Percentiles rank a stretch among this genome's conserved stretches.
phyloP scores from a whole-genome alignment of 2,113 vertebrate species.

The Scomber japonicus region DNA sequence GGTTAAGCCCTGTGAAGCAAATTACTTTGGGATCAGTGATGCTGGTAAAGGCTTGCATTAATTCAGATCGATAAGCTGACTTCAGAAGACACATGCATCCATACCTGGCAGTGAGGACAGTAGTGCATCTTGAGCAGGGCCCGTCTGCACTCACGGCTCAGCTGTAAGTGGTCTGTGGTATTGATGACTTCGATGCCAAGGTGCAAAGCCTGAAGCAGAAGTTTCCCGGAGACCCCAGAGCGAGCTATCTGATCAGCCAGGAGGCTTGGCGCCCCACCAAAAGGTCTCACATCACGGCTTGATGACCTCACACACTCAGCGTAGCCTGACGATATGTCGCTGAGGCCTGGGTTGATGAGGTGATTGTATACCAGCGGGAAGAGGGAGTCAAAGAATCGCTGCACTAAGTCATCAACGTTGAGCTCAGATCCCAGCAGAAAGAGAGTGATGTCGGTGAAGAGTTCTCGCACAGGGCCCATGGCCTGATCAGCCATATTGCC shows the following conservation, averaged over 20 bases:
- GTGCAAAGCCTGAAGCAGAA: conserved; percentile 91
- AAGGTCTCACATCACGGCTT: conserved; percentile 81
- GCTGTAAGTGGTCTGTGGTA: conserved; percentile 89
- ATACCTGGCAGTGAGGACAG: conserved; percentile 89
- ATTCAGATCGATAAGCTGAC: conserved; percentile 37
- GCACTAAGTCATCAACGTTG: conserved; percentile 85
- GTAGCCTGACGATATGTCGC: conserved; percentile 82
- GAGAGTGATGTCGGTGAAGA: conserved; percentile 90
- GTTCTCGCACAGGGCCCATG: conserved; percentile 76
- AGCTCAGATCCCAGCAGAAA: conserved; percentile 90
- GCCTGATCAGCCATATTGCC: conserved; percentile 84
- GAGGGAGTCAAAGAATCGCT: conserved; percentile 90
- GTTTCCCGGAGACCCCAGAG: conserved; percentile 82
- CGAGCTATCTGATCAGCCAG: conserved; percentile 82
- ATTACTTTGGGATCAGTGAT: conserved; percentile 36
- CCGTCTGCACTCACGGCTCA: conserved; percentile 89
- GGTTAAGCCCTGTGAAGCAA: conserved; percentile 79
- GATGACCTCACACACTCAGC: conserved; percentile 85
- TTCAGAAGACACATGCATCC: conserved; percentile 4
- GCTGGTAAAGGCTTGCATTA: conserved; percentile 28
- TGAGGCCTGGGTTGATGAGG: conserved; percentile 82
- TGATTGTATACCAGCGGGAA: conserved; percentile 90
- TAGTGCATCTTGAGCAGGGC: conserved; percentile 90
- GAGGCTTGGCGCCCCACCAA: conserved; percentile 80
- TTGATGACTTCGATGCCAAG: conserved; percentile 94